Evolutionary conservation across 1,140 invertebrate species (phyloP).

Genomic region (Nasonia longicornis): DNA sequence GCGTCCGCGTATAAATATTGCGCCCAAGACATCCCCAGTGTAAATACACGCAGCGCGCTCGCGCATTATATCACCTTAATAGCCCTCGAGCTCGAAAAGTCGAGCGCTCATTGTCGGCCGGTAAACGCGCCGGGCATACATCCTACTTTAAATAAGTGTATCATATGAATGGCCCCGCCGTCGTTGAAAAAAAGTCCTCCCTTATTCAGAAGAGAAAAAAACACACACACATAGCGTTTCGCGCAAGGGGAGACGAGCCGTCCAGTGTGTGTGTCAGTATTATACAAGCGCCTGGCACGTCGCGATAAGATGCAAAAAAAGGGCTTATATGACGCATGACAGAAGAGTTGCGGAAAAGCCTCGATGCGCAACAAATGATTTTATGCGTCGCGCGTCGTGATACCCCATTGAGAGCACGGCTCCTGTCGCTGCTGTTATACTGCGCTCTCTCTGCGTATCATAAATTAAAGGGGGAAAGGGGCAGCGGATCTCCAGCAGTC

Average conservation of each 20-base stretch:
- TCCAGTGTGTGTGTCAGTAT: not conserved
- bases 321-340: not conserved
- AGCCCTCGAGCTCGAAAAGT: not conserved
- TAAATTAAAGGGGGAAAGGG: conserved; percentile 2
- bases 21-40: not conserved
- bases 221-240: not conserved
- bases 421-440: not conserved
- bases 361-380: conserved; percentile 23
- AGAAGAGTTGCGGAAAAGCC: conserved; percentile 3
- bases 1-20: not conserved
- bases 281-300: too few species aligned
- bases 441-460: not conserved
- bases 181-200: not conserved
- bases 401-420: not conserved
- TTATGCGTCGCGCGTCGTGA: not conserved
- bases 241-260: too few species aligned
- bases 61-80: conserved; percentile 17
- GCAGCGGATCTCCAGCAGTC: not conserved
- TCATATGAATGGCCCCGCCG: not conserved
- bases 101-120: not conserved
- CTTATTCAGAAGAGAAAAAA: not conserved
- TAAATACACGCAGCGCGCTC: not conserved
- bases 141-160: conserved; percentile 12
- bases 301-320: conserved; percentile 17
- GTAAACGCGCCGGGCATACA: not conserved